A percentile compares a stretch with the other conserved stretches of the same genome.
These are phyloP conservation scores for Agrochola lychnidis DNA, from an alignment of 2,888 invertebrate species.

Conservation along the genomic window DNA sequence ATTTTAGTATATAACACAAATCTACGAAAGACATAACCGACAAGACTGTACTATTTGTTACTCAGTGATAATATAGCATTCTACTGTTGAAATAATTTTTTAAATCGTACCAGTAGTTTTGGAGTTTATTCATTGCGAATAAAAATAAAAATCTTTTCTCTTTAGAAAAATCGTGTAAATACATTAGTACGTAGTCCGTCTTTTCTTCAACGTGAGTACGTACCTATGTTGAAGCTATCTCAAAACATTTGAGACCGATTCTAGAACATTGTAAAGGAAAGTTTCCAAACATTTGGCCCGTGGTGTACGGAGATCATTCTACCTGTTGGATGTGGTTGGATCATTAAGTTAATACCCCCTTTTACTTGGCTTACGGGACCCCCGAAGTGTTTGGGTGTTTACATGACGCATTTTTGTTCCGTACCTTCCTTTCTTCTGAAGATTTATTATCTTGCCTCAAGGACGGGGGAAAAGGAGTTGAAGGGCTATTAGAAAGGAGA, in stretches of 20 bases:
- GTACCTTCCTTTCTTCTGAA: conserved; percentile 51
- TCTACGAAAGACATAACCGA: background rate
- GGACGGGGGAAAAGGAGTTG: conserved; percentile 54
- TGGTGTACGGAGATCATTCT: conserved; percentile 60
- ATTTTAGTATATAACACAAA: background rate
- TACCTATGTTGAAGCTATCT: too few relatives aligned
- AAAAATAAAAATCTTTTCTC: too few relatives aligned
- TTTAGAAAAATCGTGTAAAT: too few relatives aligned
- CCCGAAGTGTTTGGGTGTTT: conserved; percentile 63
- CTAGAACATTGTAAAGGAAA: conserved; percentile 34
- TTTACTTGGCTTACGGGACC: conserved; percentile 62
- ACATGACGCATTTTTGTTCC: conserved; percentile 66
- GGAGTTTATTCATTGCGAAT: too few relatives aligned
- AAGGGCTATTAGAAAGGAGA: conserved; percentile 38
- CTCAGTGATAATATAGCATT: too few relatives aligned
- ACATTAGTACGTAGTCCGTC: too few relatives aligned
- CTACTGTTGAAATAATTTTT: too few relatives aligned
- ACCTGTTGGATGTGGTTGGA: conserved; percentile 73
- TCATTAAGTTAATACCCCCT: conserved; percentile 70
- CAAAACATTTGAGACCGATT: background rate
- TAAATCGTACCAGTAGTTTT: too few relatives aligned
- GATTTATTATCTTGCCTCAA: conserved; percentile 64
- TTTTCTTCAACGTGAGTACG: too few relatives aligned
- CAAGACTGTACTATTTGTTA: too few relatives aligned
- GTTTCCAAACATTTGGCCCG: conserved; percentile 49